Conservation (phyloP, 2,113 vertebrate species). For the Oenanthe melanoleuca region DNA sequence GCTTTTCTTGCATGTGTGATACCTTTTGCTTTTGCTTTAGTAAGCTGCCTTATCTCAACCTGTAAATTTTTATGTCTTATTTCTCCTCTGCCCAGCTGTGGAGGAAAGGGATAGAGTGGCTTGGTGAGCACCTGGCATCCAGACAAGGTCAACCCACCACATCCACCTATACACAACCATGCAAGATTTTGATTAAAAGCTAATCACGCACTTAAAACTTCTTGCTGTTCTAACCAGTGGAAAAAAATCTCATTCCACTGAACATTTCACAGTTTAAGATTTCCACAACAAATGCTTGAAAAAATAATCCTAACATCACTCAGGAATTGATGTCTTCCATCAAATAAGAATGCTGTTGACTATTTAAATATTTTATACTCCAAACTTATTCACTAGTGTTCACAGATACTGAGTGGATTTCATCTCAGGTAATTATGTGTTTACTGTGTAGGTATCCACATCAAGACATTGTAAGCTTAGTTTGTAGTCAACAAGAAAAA, state of each 20-base stretch:
- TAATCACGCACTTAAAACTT: background rate
- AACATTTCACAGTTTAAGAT: background rate
- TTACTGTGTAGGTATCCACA: background rate
- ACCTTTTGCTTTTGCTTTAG: background rate
- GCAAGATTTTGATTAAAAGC: background rate
- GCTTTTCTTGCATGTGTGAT: fast-evolving
- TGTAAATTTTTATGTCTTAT: background rate
- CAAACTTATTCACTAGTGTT: background rate
- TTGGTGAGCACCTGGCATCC: background rate
- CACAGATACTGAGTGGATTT: background rate
- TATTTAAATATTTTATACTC: background rate
- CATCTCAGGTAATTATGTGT: background rate
- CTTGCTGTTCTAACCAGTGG: fast-evolving
- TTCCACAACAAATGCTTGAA: background rate
- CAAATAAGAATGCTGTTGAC: background rate
- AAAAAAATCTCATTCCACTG: background rate
- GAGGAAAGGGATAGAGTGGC: background rate
- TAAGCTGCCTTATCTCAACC: background rate
- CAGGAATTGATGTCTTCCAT: background rate
- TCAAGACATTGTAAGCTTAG: background rate
- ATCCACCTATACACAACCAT: background rate
- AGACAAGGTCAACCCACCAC: background rate
- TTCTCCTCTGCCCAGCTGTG: background rate
- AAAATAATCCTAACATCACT: background rate
- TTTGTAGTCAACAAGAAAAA: background rate